Conservation (phyloP, 2,888 invertebrate genomes). For the Thyatira batis region DNA sequence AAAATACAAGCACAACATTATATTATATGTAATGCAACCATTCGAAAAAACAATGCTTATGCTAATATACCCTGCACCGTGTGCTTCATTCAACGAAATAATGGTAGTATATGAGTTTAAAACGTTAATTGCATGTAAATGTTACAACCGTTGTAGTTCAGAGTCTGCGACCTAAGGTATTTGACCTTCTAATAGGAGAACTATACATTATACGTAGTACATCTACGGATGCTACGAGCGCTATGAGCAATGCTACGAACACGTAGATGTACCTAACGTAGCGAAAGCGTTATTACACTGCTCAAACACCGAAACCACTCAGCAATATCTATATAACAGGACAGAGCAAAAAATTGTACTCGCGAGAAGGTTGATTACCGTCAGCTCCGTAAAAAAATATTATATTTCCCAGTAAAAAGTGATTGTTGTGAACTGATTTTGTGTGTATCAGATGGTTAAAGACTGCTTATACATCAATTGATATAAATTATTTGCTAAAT, state of each 20-base stretch:
- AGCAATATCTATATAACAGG: too few relatives aligned
- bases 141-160: slow-evolving; percentile 26
- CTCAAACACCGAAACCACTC: too few relatives aligned
- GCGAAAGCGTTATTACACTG: background rate
- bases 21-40: slow-evolving; percentile 5
- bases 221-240: background rate
- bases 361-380: too few relatives aligned
- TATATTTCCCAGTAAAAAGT: too few relatives aligned
- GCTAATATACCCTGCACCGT: slow-evolving; percentile 5
- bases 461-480: too few relatives aligned
- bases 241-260: background rate
- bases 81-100: slow-evolving; percentile 15
- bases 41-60: slow-evolving; percentile 6
- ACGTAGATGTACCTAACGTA: background rate
- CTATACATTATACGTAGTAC: slow-evolving; percentile 12
- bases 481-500: too few relatives aligned
- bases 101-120: slow-evolving; percentile 32
- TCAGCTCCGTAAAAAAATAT: too few relatives aligned
- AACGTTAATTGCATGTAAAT: slow-evolving; percentile 63
- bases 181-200: slow-evolving; percentile 31
- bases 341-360: too few relatives aligned
- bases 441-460: too few relatives aligned
- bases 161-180: slow-evolving; percentile 41
- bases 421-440: too few relatives aligned
- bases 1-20: too few relatives aligned